Evolutionary conservation across 64 coral and sea anemone species (phyloP), one percentile per base, ranked within the genome.

Genomic region (Cladopsammia gracilis): DNA sequence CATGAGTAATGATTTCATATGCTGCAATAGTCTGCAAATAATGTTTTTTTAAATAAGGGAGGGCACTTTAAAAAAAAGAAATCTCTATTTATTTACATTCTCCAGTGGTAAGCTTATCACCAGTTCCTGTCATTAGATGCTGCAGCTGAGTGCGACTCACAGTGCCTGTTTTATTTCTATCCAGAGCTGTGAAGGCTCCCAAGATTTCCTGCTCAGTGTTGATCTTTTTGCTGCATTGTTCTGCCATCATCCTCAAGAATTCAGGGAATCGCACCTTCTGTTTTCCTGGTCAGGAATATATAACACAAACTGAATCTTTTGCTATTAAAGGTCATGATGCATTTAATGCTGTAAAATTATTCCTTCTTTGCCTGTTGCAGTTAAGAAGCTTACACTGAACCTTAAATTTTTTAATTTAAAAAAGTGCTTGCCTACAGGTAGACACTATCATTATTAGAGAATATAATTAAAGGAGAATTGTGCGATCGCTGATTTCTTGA

Each of bases 171-270:
- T 85, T 94, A 0, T 84, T 90, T 79, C 73, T 62, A 46, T 97
- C 96, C 62, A 93, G 94, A 49, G 88, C 92, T 13, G 42, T 53
- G 79, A 97, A 97, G 74, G 96, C 96, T 53, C 81, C 82, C 72
- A 97, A 54, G 52, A 97, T 88, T 91, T 97, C 96, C 22, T 77
- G 24, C n/a, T 82, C 76, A 47, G 96, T 89, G 10, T 88, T 88
- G 62, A 91, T 71, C 2, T 82, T 87, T 68, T 88, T 94, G 48
- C 70, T 82, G 76, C 66, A 62, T 88, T 97, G 96, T 56, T 90
- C 89, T 54, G 96, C 96, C 92, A 97, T 88, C 82, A 97, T 80
- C 73, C 90, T 97, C 25, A 97, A 62, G 70, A 97, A 97, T 56
- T 97, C 96, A 48, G 96, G 96, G 25, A 97, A 97, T 8, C 89